Percentiles rank a stretch among this genome's conserved stretches.
These are phyloP conservation scores for Sinentomon sp. DNA, from an alignment of 2,888 invertebrate genomes.

Conservation along the genomic window DNA sequence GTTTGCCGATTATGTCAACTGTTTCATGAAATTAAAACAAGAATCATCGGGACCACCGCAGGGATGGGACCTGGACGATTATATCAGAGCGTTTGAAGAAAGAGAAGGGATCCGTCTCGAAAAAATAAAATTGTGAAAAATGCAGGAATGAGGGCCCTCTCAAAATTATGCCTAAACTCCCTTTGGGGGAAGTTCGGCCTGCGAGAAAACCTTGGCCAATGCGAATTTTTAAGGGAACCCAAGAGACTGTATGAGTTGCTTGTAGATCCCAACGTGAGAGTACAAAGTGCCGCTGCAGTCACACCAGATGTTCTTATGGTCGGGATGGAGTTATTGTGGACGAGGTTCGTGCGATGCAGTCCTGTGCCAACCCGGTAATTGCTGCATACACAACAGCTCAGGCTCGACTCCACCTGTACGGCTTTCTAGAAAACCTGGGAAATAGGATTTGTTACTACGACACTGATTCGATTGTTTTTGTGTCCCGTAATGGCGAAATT, in stretches of 20 bases:
- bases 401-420: constrained; percentile 19
- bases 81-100: constrained; percentile 1
- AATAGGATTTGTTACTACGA: constrained; percentile 19
- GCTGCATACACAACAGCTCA: constrained; percentile 20
- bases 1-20: constrained; percentile 6
- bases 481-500: constrained; percentile 6
- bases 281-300: too few relatives aligned
- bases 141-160: background rate
- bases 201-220: constrained; percentile 5
- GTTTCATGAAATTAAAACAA: constrained; percentile 5
- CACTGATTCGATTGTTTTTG: constrained; percentile 20
- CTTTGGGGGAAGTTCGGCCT: background rate
- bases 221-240: background rate
- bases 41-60: constrained; percentile 5
- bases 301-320: too few relatives aligned
- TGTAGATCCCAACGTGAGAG: too few relatives aligned
- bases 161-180: constrained; percentile 4
- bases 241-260: too few relatives aligned
- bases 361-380: constrained; percentile 19
- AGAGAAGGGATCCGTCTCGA: constrained; percentile 3
- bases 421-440: constrained; percentile 17
- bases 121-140: background rate
- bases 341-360: too few relatives aligned
- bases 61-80: background rate
- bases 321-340: too few relatives aligned